Evolutionary conservation across 2,797 vertebrate genomes (phyloP), one percentile per base, ranked within the genome.

Genomic region (Margarornis squamiger): DNA sequence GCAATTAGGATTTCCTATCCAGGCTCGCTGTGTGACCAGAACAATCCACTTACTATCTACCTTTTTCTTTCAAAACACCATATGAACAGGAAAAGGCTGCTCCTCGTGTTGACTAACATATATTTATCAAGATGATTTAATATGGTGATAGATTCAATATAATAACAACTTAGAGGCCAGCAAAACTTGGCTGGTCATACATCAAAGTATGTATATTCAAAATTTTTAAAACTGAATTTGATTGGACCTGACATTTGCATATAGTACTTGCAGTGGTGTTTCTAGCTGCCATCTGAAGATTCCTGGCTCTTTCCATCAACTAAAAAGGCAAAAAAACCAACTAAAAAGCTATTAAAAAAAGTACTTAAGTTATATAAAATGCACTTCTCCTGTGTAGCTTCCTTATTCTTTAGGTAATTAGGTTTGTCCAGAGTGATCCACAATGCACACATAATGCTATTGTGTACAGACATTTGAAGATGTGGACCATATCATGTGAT

Each of bases 361-460:
- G 2, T 9, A 74, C 4, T 1, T 34, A 36, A 62, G 4, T 41
- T 68, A 29, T 17, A 59, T 18, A 27, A 46, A 79, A 51, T 46
- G 2, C 22, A 36, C 4, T 17, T 79, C 18, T 48, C 3, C 14
- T 22, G 4, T 48, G 12, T 14, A 63, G 34, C 7, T 49, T 58
- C 20, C 29, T 39, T 41, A 4, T 14, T 67, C 36, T 36, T 78
- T 71, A 32, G 12, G 11, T 5, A 55, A 45, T 14, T n/a, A 61
- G 3, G 48, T 52, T 68, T 55, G 16, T 13, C 4, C 8, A 43
- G 11, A 55, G 14, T n/a, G 20, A 61, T 27, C 29, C 29, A 49
- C 29, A 61, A 24, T n/a, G 34, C 13, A 38, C 30, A 39, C 0
- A 2, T 4, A 39, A 24, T 22, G 12, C 4, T 1, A 1, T 6